These are phyloP conservation scores for Pentalonia nigronervosa DNA, from an alignment of 1,140 invertebrate species.

Conservation along the genomic window DNA sequence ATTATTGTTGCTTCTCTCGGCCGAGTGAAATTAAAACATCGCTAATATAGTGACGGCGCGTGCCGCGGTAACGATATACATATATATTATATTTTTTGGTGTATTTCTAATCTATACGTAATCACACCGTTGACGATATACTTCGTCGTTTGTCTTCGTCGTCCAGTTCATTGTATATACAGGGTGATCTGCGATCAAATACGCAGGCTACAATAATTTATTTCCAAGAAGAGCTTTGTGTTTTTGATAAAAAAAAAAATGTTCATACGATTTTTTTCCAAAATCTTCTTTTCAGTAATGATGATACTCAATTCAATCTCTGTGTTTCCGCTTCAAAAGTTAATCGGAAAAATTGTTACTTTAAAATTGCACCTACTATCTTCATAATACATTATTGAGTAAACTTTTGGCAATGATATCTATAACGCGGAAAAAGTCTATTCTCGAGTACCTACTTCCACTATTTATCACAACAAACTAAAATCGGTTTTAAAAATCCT, in stretches of 20 bases:
- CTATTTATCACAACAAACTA: neutral
- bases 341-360: neutral
- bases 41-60: conserved; percentile 3
- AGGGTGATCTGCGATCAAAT: neutral
- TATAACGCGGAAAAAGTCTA: neutral
- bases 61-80: neutral
- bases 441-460: neutral
- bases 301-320: no score
- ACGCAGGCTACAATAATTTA: neutral
- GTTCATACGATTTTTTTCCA: neutral
- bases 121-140: neutral
- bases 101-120: neutral
- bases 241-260: neutral
- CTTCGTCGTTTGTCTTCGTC: neutral
- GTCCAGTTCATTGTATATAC: neutral
- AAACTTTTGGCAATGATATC: neutral
- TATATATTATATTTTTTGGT: neutral
- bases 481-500: no score
- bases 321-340: no score
- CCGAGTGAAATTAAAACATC: conserved; percentile 44
- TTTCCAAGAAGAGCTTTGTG: neutral
- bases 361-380: neutral
- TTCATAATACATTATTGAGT: neutral
- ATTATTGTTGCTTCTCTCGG: neutral
- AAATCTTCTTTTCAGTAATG: neutral